Base-by-base conservation (phyloP, 1,140 invertebrate species). In the Amphibalanus amphitrite region DNA sequence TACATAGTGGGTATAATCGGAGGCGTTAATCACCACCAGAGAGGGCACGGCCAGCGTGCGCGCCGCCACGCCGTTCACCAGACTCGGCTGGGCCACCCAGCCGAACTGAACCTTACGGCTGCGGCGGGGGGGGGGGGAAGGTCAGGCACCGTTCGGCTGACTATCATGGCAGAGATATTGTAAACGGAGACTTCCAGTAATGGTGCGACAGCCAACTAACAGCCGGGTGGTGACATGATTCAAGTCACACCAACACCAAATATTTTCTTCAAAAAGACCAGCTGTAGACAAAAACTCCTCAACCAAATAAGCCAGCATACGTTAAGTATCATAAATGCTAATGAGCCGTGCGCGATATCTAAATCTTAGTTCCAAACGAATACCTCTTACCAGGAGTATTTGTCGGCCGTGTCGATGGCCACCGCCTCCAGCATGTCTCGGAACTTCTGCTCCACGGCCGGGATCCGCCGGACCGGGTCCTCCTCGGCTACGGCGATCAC, bases 41-140 rank as follows among this genome's bases (percentile, higher is more conserved):
- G 91, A 89, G 10, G 94, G 94, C 65, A 93, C 82, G 13, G 90
- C 86, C 73, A 94, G 80, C 69, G 87, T 84, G 74, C 86, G 86
- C 88, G 96, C 92, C 1, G 91, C 91, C 78, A 97, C 92, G 67
- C 89, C 90, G 82, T 95, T 95, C 10, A 92, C 91, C 75, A 97
- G 80, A 40, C 92, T 89, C 26, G 90, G 88, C 75, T 84, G 89
- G 0, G 90, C 91, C 67, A 83, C 78, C 93, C 93, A 97, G 33
- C 93, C 93, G 84, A 97, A 97, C 79, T 95, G 91, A 79, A 95
- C 95, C 77, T 86, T 3, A 3, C 28, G 26, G 8, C 65, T 67
- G 65, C 64, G 23, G 26, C 64, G 3, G 38, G 38, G 6, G 38
- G 6, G 6, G 6, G 38, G 38, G 38, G 38, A n/a, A 38, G 6